Conservation (phyloP, 2,113 vertebrate genomes). For the Serilophus lunatus region DNA sequence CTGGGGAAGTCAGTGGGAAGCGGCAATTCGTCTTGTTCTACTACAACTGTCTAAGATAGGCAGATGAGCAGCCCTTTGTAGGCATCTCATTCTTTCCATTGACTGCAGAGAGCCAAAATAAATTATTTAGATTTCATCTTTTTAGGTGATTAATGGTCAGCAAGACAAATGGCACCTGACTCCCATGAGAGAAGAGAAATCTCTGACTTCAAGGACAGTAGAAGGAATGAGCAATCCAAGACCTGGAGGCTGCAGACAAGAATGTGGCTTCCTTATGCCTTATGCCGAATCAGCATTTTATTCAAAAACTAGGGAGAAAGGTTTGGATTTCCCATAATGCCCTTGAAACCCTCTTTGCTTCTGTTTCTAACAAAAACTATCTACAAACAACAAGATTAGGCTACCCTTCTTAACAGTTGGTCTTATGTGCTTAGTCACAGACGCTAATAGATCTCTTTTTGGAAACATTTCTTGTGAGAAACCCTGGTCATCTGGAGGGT, state of each 20-base stretch:
- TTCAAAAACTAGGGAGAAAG: not conserved
- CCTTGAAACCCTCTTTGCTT: not conserved
- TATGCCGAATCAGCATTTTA: fast-evolving
- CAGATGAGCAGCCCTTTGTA: not conserved
- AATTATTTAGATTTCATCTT: constrained; percentile 19
- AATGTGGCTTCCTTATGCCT: not conserved
- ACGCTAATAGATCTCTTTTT: not conserved
- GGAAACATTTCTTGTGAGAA: not conserved
- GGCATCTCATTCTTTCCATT: not conserved
- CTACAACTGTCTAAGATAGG: not conserved
- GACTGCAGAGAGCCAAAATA: not conserved
- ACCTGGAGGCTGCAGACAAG: not conserved
- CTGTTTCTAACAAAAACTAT: not conserved
- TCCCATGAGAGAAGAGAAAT: not conserved
- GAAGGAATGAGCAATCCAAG: not conserved
- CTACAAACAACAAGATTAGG: not conserved
- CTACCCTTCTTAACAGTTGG: not conserved
- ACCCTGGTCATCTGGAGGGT: not conserved
- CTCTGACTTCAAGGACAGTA: not conserved
- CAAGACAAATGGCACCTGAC: not conserved
- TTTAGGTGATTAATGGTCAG: constrained; percentile 27
- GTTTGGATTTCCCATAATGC: not conserved
- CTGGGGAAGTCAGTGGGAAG: not conserved
- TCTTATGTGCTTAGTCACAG: not conserved
- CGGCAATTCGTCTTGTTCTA: constrained; percentile 38